A percentile compares a stretch with the other conserved stretches of the same genome.
Conservation (phyloP, 2,113 vertebrate genomes). For the Passerina amoena region DNA sequence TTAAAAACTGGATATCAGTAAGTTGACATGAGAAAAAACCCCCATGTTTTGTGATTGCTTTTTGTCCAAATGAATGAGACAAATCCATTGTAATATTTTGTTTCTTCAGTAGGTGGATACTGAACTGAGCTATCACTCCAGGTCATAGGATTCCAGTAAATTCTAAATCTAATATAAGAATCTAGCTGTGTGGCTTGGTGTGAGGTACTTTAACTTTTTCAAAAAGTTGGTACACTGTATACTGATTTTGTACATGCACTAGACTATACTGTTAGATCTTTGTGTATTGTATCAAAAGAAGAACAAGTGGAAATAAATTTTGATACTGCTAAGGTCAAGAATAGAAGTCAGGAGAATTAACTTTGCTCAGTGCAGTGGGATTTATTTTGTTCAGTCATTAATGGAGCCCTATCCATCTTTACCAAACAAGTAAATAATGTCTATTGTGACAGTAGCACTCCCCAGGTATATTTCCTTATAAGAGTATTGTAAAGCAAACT, state of each 20-base stretch:
- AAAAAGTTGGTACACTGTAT: not conserved
- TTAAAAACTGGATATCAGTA: constrained; percentile 78
- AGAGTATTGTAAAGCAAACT: not conserved
- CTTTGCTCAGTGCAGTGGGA: not conserved
- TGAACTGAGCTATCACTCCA: not conserved
- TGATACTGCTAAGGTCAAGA: not conserved
- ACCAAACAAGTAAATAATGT: not conserved
- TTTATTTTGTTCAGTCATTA: not conserved
- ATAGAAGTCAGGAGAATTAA: not conserved
- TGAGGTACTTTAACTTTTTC: not conserved
- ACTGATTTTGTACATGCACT: not conserved
- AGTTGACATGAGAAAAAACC: constrained; percentile 85
- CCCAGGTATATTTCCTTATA: not conserved
- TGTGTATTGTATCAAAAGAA: not conserved
- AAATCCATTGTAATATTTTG: constrained; percentile 67
- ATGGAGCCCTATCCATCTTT: not conserved
- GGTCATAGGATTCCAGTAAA: not conserved
- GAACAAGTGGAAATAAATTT: not conserved
- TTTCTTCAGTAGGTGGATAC: not conserved
- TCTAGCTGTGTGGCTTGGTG: not conserved
- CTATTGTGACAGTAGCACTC: not conserved
- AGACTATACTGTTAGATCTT: not conserved
- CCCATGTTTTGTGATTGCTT: constrained; percentile 78
- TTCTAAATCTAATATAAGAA: not conserved
- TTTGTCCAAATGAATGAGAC: constrained; percentile 89